These are phyloP conservation scores for Andrena flavipes DNA, from an alignment of 2,888 invertebrate species.

Conservation along the genomic window DNA sequence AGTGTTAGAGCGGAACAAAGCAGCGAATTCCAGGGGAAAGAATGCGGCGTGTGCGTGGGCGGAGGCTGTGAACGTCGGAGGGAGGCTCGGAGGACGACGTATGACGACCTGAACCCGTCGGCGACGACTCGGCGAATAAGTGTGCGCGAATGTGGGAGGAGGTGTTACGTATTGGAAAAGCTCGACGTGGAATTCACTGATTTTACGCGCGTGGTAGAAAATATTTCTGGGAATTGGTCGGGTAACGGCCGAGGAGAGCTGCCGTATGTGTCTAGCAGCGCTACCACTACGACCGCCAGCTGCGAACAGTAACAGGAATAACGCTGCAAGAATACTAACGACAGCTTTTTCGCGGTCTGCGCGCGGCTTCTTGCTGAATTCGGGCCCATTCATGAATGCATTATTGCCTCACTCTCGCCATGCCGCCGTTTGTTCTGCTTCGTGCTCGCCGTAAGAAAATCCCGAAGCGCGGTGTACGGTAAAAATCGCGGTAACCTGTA, in stretches of 20 bases:
- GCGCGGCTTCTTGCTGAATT: conserved; percentile 74
- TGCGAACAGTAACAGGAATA: conserved; percentile 18
- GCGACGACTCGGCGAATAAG: background rate
- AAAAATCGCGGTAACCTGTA: conserved; percentile 16
- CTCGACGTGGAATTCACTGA: conserved; percentile 70
- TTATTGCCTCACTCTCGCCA: conserved; percentile 72
- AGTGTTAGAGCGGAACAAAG: conserved; percentile 65
- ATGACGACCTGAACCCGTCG: conserved; percentile 23
- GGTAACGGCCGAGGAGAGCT: conserved; percentile 54
- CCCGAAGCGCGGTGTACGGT: background rate
- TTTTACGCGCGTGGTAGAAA: conserved; percentile 72
- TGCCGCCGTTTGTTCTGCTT: conserved; percentile 56
- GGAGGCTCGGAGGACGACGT: conserved; percentile 4
- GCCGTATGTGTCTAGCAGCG: conserved; percentile 8
- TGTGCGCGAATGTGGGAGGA: conserved; percentile 26
- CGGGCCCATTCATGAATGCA: conserved; percentile 80
- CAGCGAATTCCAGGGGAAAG: conserved; percentile 70
- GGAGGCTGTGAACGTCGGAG: conserved; percentile 7
- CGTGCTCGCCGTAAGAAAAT: background rate
- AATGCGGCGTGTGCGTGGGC: conserved; percentile 61
- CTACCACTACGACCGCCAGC: conserved; percentile 6
- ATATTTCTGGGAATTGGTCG: conserved; percentile 70
- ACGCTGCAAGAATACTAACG: conserved; percentile 71
- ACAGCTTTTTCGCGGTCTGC: conserved; percentile 59
- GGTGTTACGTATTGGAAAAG: conserved; percentile 74